phyloP scores from a whole-genome alignment of 1,140 invertebrate genomes.

The Trichonephila clavipes region DNA sequence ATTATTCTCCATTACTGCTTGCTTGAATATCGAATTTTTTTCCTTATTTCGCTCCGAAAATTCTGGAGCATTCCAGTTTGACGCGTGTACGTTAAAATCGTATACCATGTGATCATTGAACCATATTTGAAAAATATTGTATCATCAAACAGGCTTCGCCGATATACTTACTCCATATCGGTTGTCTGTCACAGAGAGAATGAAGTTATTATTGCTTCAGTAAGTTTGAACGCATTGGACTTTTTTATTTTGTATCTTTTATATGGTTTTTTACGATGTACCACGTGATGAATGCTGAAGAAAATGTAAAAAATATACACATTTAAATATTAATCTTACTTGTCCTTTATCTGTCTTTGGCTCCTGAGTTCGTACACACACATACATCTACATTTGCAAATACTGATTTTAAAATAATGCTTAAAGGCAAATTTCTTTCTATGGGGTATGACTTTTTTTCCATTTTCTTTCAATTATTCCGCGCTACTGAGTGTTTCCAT shows the following conservation, averaged over 20 bases:
- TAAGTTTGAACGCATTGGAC: slow-evolving; percentile 18
- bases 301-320: not conserved
- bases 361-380: not conserved
- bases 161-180: not conserved
- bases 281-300: not conserved
- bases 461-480: not conserved
- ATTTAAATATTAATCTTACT: slow-evolving; percentile 18
- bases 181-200: slow-evolving; percentile 59
- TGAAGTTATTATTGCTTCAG: slow-evolving; percentile 58
- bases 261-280: not conserved
- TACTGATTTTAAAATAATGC: not conserved
- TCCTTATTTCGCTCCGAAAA: not conserved
- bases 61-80: not conserved
- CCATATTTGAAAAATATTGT: slow-evolving; percentile 42
- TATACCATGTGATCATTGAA: not conserved
- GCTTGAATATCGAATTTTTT: slow-evolving; percentile 32
- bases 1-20: slow-evolving; percentile 4
- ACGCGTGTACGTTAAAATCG: not conserved
- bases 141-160: not conserved
- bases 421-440: not conserved
- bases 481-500: not conserved
- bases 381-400: not conserved
- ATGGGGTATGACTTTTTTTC: not conserved
- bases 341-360: not conserved
- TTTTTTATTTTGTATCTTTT: not conserved